phyloP scores from a whole-genome alignment of 2,888 invertebrate species.

The Notodonta ziczac region DNA sequence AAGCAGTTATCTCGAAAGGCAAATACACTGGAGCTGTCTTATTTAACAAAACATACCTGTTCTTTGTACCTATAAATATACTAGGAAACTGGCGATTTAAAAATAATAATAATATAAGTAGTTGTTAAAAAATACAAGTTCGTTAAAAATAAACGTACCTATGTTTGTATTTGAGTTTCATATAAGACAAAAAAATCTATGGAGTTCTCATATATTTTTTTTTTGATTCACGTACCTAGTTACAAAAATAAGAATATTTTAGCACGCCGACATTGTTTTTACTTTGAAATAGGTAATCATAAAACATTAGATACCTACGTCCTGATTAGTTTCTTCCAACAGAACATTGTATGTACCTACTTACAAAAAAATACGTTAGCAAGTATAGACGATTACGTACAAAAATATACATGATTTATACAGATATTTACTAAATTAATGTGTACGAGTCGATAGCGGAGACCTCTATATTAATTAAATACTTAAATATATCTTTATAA shows the following conservation, averaged over 20 bases:
- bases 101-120: no score
- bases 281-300: not conserved
- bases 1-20: no score
- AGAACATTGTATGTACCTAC: constrained; percentile 1
- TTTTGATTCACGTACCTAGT: not conserved
- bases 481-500: not conserved
- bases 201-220: not conserved
- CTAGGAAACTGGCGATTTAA: no score
- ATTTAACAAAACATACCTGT: no score
- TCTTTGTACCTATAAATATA: no score
- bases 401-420: not conserved
- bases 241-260: not conserved
- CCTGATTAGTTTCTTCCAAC: not conserved
- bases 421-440: no score
- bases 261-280: not conserved
- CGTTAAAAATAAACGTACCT: no score
- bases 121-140: no score
- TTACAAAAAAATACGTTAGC: not conserved
- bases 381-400: not conserved
- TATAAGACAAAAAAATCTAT: not conserved
- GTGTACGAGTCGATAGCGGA: no score
- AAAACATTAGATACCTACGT: not conserved
- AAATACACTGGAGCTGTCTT: no score
- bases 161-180: not conserved
- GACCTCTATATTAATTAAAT: not conserved